Conservation (phyloP, 2,797 vertebrate species). For the Pangasius krempfi region DNA sequence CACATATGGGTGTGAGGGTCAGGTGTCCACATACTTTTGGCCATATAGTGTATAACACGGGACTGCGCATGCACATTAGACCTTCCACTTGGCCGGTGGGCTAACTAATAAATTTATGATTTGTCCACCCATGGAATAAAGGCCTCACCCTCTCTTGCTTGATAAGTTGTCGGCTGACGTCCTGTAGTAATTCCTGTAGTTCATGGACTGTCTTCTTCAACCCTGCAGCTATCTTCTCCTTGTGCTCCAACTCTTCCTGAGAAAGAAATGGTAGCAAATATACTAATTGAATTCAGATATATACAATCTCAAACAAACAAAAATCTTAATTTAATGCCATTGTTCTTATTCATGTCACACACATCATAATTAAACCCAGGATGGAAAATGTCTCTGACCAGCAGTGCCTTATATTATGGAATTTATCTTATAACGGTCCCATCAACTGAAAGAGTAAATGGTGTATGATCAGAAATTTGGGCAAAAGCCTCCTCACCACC, state of each 20-base stretch:
- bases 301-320: not conserved
- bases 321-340: not conserved
- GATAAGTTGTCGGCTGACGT: slow-evolving; percentile 86
- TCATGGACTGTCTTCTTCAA: slow-evolving; percentile 89
- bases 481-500: slow-evolving; percentile 72
- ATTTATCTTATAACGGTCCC: not conserved
- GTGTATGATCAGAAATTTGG: not conserved
- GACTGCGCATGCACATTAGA: not conserved
- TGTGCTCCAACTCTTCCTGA: slow-evolving; percentile 85
- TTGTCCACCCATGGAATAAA: not conserved
- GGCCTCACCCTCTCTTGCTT: slow-evolving; percentile 80
- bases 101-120: not conserved
- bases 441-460: not conserved
- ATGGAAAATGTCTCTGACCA: not conserved
- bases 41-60: not conserved
- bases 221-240: slow-evolving; percentile 83
- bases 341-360: not conserved
- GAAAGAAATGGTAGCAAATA: not conserved
- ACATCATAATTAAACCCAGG: not conserved
- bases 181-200: slow-evolving; percentile 89
- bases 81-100: not conserved
- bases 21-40: not conserved
- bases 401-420: not conserved
- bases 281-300: not conserved
- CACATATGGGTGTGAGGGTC: too few relatives aligned